Evolutionary conservation across 2,888 invertebrate species (phyloP).

Genomic region (Amiota communis): DNA sequence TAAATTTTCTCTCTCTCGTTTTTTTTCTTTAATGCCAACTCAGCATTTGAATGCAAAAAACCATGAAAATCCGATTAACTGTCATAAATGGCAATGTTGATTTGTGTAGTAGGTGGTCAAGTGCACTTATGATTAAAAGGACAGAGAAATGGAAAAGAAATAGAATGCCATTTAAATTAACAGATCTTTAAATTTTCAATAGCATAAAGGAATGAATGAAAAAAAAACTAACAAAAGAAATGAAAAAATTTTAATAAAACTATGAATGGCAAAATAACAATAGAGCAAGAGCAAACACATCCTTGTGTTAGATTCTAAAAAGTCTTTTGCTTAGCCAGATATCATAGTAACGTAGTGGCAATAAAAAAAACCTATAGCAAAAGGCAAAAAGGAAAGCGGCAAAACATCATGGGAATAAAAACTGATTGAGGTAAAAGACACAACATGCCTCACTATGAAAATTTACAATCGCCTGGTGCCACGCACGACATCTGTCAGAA

Average conservation of each 20-base stretch:
- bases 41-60: not conserved
- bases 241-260: too few relatives aligned
- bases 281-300: too few relatives aligned
- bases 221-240: too few relatives aligned
- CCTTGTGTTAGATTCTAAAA: too few relatives aligned
- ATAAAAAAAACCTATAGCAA: too few relatives aligned
- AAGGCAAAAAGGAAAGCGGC: not conserved
- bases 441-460: too few relatives aligned
- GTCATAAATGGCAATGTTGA: not conserved
- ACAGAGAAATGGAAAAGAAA: not conserved
- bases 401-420: not conserved
- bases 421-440: not conserved
- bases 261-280: too few relatives aligned
- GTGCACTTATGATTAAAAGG: not conserved
- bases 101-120: not conserved
- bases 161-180: not conserved
- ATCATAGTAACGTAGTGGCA: too few relatives aligned
- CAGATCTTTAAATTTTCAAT: not conserved
- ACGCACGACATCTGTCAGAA: slow-evolving; percentile 8
- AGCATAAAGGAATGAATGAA: too few relatives aligned
- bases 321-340: too few relatives aligned
- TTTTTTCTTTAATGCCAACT: not conserved
- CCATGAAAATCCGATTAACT: slow-evolving; percentile 14
- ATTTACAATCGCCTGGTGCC: not conserved
- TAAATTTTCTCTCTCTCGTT: too few relatives aligned